Evolutionary conservation across 1,140 invertebrate species (phyloP).

Genomic region (Macrotrachela quadricornifera): DNA sequence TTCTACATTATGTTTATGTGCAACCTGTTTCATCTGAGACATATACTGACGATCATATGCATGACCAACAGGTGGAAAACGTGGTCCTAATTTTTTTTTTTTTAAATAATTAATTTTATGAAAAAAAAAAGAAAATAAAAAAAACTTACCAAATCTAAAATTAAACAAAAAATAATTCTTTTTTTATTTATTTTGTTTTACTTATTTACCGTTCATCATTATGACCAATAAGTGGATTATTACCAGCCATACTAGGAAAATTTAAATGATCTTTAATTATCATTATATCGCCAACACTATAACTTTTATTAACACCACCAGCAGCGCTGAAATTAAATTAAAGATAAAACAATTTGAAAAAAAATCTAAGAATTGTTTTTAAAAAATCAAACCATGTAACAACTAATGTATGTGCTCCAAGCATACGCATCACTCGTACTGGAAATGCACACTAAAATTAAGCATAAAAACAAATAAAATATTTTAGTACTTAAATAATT

Average conservation of each 20-base stretch:
- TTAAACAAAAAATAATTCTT: not conserved
- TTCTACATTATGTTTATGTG: not conserved
- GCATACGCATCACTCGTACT: conserved; percentile 72
- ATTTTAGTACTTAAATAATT: too few species aligned
- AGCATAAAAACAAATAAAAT: too few species aligned
- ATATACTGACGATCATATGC: conserved; percentile 48
- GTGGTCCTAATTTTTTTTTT: conserved; percentile 60
- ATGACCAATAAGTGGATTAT: conserved; percentile 53
- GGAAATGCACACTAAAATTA: conserved; percentile 75
- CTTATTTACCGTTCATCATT: conserved; percentile 64
- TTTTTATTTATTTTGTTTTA: not conserved
- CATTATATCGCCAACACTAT: conserved; percentile 78
- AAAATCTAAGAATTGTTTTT: too few species aligned
- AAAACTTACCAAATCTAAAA: too few species aligned
- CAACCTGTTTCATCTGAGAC: not conserved
- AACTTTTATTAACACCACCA: conserved; percentile 64
- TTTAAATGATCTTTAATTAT: conserved; percentile 87
- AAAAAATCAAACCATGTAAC: too few species aligned
- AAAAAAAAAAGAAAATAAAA: too few species aligned
- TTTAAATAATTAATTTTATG: too few species aligned
- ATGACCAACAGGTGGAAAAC: conserved; percentile 69
- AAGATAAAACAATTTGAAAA: too few species aligned
- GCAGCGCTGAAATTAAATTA: too few species aligned
- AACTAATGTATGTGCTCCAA: conserved; percentile 63
- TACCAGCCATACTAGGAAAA: conserved; percentile 51